Evolutionary conservation across 2,888 invertebrate genomes (phyloP).

Genomic region (Synergus laeviventris): DNA sequence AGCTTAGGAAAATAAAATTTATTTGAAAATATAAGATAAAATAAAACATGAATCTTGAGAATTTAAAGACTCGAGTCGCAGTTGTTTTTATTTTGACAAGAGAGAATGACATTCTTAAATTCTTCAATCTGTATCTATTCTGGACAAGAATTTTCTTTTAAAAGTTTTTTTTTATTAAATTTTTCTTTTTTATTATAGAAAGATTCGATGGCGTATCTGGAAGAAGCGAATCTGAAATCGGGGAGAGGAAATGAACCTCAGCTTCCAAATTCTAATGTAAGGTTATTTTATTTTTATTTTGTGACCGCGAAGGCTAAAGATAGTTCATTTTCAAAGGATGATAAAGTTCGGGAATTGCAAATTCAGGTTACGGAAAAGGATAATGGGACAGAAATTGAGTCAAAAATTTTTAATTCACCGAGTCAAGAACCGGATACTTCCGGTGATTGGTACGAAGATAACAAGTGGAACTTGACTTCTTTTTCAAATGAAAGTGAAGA

Average conservation of each 20-base stretch:
- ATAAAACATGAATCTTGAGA: neutral
- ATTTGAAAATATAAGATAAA: neutral
- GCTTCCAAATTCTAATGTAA: neutral
- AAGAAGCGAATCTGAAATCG: neutral
- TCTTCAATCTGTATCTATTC: neutral
- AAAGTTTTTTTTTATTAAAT: neutral
- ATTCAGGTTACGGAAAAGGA: neutral
- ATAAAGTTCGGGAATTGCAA: neutral
- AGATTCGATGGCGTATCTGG: neutral
- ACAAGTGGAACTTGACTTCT: constrained; percentile 40
- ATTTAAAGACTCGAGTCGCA: neutral
- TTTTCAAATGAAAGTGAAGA: constrained; percentile 43
- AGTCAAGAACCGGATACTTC: constrained; percentile 50
- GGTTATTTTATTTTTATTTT: neutral
- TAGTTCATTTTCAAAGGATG: neutral
- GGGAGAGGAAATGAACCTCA: neutral
- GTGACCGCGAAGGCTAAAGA: neutral
- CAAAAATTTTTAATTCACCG: constrained; percentile 32
- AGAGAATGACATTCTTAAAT: neutral
- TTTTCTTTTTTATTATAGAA: neutral
- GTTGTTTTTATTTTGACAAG: constrained; percentile 9
- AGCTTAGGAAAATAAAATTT: neutral
- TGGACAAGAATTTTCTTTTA: neutral
- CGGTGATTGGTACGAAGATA: constrained; percentile 59
- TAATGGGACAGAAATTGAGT: neutral